These are phyloP conservation scores for Rhagologus leucostigma DNA, from an alignment of 2,113 vertebrate genomes.

Conservation along the genomic window DNA sequence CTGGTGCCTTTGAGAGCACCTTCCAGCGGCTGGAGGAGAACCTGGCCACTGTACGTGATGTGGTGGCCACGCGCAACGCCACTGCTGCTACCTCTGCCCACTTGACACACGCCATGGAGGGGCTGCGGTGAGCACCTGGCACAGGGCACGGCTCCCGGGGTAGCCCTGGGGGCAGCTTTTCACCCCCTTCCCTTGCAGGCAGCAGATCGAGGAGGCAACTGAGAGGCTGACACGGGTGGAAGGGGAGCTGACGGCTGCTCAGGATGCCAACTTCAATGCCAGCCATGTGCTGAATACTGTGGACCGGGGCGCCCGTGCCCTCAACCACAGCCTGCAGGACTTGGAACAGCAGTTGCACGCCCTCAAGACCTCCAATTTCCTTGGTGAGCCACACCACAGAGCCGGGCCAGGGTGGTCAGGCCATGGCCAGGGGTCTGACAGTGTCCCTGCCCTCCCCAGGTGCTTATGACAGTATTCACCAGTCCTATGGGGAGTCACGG, in stretches of 20 bases:
- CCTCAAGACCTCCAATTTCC: conserved; percentile 94
- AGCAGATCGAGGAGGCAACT: conserved; percentile 83
- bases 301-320: conserved; percentile 82
- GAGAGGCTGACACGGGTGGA: conserved; percentile 87
- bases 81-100: conserved; percentile 74
- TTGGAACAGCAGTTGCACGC: conserved; percentile 82
- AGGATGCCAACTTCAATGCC: conserved; percentile 89
- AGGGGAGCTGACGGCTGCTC: conserved; percentile 82
- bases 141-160: rapidly evolving
- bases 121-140: conserved; percentile 77
- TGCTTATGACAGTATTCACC: conserved; percentile 90
- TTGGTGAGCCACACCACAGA: conserved; percentile 72
- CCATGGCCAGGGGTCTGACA: rapidly evolving
- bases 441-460: conserved; percentile 62
- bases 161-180: neutral
- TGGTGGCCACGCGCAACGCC: conserved; percentile 84
- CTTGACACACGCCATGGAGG: conserved; percentile 82
- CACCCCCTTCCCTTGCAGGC: conserved; percentile 58
- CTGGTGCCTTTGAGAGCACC: conserved; percentile 80
- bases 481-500: conserved; percentile 79
- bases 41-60: conserved; percentile 76
- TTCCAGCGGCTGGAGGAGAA: conserved; percentile 85
- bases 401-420: rapidly evolving
- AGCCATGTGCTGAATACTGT: conserved; percentile 83
- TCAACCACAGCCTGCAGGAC: conserved; percentile 87